phyloP scores from a whole-genome alignment of 2,113 vertebrate species.

The Atlantisia rogersi region DNA sequence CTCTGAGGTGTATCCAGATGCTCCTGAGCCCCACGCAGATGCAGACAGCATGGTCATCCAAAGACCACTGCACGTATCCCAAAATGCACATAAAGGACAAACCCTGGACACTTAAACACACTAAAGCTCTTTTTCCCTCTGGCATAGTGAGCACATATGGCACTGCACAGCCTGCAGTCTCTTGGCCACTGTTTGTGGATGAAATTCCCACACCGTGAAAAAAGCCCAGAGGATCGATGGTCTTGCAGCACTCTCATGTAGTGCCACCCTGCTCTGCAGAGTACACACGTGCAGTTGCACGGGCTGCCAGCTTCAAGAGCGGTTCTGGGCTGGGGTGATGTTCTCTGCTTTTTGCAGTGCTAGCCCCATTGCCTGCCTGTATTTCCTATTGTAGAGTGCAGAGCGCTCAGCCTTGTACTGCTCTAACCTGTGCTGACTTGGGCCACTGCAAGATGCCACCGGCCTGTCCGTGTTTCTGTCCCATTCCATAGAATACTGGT shows the following conservation, averaged over 20 bases:
- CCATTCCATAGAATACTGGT: neutral
- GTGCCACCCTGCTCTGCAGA: neutral
- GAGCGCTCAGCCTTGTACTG: neutral
- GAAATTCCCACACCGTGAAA: neutral
- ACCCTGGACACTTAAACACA: neutral
- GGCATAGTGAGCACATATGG: neutral
- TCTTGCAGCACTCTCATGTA: neutral
- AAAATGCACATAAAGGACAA: neutral
- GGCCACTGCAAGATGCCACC: neutral
- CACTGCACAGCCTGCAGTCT: neutral
- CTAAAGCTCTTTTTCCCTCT: neutral
- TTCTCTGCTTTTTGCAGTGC: neutral
- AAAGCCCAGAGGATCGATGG: neutral
- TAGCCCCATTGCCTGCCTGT: neutral
- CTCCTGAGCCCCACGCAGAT: neutral
- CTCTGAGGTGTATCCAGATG: neutral
- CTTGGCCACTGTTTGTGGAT: neutral
- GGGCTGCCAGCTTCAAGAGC: neutral
- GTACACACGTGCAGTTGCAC: rapidly evolving
- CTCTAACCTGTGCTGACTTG: neutral
- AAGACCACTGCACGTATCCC: neutral
- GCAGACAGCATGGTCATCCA: neutral
- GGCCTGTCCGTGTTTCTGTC: neutral
- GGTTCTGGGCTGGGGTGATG: neutral
- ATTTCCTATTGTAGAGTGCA: neutral